Conservation (phyloP, 2,888 invertebrate genomes). For the Drosophila testacea region DNA sequence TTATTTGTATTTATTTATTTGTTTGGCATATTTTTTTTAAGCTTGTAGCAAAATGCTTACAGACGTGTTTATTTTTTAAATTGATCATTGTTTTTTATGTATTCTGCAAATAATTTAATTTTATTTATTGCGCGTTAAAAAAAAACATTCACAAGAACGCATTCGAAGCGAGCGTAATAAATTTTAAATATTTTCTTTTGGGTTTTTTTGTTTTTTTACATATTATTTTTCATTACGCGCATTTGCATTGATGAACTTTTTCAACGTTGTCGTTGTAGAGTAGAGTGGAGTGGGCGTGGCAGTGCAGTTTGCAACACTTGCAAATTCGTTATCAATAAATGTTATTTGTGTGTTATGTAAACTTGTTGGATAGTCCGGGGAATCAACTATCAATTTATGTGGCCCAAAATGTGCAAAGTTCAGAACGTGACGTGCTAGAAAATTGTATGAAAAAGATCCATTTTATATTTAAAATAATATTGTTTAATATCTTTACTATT, state of each 20-base stretch:
- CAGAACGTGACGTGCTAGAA: background rate
- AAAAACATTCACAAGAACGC: slow-evolving; percentile 25
- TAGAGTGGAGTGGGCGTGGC: slow-evolving; percentile 6
- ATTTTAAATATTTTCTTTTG: slow-evolving; percentile 65
- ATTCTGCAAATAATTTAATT: slow-evolving; percentile 72
- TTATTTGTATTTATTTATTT: slow-evolving; percentile 59
- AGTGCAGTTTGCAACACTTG: slow-evolving; percentile 35
- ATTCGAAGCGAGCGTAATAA: slow-evolving; percentile 52
- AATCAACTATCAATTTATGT: background rate
- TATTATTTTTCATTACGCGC: slow-evolving; percentile 44
- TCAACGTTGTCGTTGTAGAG: background rate
- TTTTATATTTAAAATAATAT: background rate
- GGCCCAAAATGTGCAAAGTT: slow-evolving; percentile 13
- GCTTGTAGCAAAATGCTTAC: slow-evolving; percentile 54
- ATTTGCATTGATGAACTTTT: slow-evolving; percentile 58
- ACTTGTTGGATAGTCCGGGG: slow-evolving; percentile 36
- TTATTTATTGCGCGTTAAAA: slow-evolving; percentile 67
- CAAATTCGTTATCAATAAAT: slow-evolving; percentile 76
- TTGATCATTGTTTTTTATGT: slow-evolving; percentile 65
- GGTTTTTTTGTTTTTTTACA: slow-evolving; percentile 1
- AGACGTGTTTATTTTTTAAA: slow-evolving; percentile 77
- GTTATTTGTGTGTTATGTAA: slow-evolving; percentile 56
- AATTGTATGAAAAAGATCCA: background rate
- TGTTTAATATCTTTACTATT: too few relatives aligned
- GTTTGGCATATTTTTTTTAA: slow-evolving; percentile 28